phyloP scores from a whole-genome alignment of 2,797 vertebrate genomes.

The Coilia nasus region DNA sequence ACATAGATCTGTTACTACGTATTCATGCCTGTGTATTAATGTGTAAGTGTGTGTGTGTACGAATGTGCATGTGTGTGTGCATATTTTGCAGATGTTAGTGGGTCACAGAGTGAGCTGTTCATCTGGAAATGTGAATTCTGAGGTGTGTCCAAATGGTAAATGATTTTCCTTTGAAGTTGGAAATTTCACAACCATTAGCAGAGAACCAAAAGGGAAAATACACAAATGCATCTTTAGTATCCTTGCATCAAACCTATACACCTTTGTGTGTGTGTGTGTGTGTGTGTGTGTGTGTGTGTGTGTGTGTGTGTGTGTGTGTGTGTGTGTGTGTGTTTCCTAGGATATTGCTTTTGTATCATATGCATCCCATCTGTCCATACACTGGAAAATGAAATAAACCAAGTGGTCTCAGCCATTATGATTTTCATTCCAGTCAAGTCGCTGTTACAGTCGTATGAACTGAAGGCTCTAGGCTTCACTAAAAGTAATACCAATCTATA shows the following conservation, averaged over 20 bases:
- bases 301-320: conserved; percentile 27
- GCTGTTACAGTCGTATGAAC: not conserved
- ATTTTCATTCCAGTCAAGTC: not conserved
- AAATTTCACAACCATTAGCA: not conserved
- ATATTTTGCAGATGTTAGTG: not conserved
- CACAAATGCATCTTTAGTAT: not conserved
- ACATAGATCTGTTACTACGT: not conserved
- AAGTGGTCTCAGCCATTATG: conserved; percentile 10
- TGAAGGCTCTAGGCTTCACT: not conserved
- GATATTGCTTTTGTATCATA: not conserved
- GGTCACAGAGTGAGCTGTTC: not conserved
- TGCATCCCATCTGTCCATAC: conserved; percentile 24
- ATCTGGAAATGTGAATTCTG: conserved; percentile 24
- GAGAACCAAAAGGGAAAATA: conserved; percentile 14
- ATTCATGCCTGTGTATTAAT: not conserved
- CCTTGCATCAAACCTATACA: not conserved
- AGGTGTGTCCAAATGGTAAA: conserved; percentile 22
- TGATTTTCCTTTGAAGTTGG: conserved; percentile 8
- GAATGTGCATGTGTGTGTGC: not conserved
- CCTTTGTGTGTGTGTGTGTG: not conserved
- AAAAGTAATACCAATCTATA: not conserved
- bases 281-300: not conserved
- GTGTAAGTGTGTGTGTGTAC: not conserved
- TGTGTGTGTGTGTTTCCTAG: not conserved
- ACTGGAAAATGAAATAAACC: conserved; percentile 17